phyloP scores from a whole-genome alignment of 35 echinoderm and acorn worm genomes.

The Amphiura filiformis region DNA sequence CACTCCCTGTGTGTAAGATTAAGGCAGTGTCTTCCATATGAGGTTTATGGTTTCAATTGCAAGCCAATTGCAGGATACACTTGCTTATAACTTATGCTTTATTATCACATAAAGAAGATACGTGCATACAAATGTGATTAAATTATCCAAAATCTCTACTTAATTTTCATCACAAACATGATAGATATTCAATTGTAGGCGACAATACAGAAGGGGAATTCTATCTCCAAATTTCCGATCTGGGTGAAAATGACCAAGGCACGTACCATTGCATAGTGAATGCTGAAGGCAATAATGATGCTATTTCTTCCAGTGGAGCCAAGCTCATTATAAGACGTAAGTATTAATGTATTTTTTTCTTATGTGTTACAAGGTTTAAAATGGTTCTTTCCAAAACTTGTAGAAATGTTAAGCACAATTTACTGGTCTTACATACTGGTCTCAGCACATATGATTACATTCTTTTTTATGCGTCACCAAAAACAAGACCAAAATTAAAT shows the following conservation, averaged over 20 bases:
- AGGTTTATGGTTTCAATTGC: too few relatives aligned
- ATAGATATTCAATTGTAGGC: constrained; percentile 61
- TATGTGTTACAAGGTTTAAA: not conserved
- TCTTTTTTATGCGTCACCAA: too few relatives aligned
- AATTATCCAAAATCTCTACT: too few relatives aligned
- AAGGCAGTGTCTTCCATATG: too few relatives aligned
- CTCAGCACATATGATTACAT: not conserved
- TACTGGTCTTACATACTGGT: not conserved
- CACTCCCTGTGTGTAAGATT: too few relatives aligned
- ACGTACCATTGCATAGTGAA: constrained; percentile 63
- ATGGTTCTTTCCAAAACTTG: not conserved
- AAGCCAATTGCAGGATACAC: too few relatives aligned
- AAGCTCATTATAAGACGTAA: constrained; percentile 60
- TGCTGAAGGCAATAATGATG: not conserved
- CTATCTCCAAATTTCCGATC: constrained; percentile 51
- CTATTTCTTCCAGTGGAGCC: constrained; percentile 62
- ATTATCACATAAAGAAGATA: too few relatives aligned
- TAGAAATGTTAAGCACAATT: not conserved
- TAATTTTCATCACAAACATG: not conserved
- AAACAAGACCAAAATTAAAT: too few relatives aligned
- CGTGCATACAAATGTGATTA: too few relatives aligned
- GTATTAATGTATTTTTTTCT: not conserved
- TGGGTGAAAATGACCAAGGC: constrained; percentile 41
- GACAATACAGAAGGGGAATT: constrained; percentile 56
- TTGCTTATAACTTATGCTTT: too few relatives aligned